These are phyloP conservation scores for Rynchops niger DNA, from an alignment of 2,113 vertebrate genomes.

Conservation along the genomic window DNA sequence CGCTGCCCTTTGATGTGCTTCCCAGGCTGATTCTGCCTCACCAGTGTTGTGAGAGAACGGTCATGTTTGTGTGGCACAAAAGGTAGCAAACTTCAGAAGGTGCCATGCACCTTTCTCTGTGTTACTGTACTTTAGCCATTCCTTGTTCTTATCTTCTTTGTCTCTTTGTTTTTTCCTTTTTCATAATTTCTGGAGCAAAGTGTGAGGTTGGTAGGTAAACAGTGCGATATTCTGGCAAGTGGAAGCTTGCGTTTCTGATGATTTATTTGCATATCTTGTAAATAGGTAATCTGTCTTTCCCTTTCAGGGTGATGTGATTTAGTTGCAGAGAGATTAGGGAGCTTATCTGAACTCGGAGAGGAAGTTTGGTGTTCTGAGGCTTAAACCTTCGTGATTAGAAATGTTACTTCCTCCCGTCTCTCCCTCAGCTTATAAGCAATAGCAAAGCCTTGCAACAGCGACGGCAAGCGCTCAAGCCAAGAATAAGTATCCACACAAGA, in stretches of 20 bases:
- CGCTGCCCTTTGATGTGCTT: neutral
- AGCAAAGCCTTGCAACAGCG: neutral
- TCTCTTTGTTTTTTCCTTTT: neutral
- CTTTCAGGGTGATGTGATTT: neutral
- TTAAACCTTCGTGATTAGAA: constrained; percentile 26
- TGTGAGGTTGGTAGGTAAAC: neutral
- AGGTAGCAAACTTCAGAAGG: neutral
- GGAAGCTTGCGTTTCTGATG: neutral
- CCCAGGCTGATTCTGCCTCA: neutral
- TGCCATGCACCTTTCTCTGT: neutral
- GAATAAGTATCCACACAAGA: neutral
- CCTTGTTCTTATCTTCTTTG: neutral
- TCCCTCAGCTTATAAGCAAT: neutral
- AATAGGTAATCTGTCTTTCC: neutral
- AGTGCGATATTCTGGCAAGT: neutral
- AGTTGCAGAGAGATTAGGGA: constrained; percentile 25
- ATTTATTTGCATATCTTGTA: constrained; percentile 14
- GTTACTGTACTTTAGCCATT: neutral
- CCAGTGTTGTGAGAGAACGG: accelerated
- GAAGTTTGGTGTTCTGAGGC: constrained; percentile 13
- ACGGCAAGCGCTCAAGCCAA: neutral
- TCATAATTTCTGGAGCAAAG: neutral
- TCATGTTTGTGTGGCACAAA: neutral
- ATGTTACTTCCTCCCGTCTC: neutral
- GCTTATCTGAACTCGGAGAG: neutral